A percentile compares a stretch with the other conserved stretches of the same genome.
Conservation (phyloP, 2,797 vertebrate genomes). For the Thalassophryne amazonica region DNA sequence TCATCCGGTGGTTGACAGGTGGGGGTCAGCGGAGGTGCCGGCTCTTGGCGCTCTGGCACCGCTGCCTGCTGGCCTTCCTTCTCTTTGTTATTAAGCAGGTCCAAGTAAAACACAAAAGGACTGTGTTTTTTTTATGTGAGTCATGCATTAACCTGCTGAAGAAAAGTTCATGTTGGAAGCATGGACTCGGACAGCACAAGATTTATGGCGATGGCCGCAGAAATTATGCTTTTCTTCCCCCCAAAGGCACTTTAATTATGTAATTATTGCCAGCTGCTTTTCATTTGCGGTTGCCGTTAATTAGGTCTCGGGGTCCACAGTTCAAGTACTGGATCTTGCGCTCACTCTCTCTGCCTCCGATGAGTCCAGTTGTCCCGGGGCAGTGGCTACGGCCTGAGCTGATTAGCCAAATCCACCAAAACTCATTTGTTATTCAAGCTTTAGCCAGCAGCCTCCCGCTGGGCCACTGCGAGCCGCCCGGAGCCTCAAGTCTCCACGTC, state of each 20-base stretch:
- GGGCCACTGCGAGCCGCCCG: slow-evolving; percentile 52
- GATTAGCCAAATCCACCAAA: slow-evolving; percentile 77
- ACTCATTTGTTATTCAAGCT: slow-evolving; percentile 80
- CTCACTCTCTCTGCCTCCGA: slow-evolving; percentile 47
- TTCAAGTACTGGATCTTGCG: slow-evolving; percentile 75
- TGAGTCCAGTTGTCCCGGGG: slow-evolving; percentile 73
- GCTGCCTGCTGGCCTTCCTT: slow-evolving; percentile 34
- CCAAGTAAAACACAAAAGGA: slow-evolving; percentile 90
- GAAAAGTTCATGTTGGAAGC: slow-evolving; percentile 85
- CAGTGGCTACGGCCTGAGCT: slow-evolving; percentile 51
- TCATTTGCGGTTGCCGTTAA: slow-evolving; percentile 89
- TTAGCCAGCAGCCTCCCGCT: slow-evolving; percentile 66
- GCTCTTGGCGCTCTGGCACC: slow-evolving; percentile 47
- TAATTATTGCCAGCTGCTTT: slow-evolving; percentile 98
- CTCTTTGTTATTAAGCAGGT: slow-evolving; percentile 93
- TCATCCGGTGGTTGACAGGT: slow-evolving; percentile 69
- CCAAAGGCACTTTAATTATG: slow-evolving; percentile 96
- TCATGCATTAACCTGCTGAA: slow-evolving; percentile 87
- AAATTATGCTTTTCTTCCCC: slow-evolving; percentile 95
- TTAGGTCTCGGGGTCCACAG: slow-evolving; percentile 84
- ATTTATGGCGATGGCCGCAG: slow-evolving; percentile 95
- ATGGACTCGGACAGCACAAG: slow-evolving; percentile 92
- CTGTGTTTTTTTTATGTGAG: slow-evolving; percentile 90
- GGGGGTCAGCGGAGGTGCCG: slow-evolving; percentile 68
- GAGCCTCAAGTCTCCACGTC: slow-evolving; percentile 58